These are phyloP conservation scores for Chloropsis cyanopogon DNA, from an alignment of 2,113 vertebrate genomes.

Conservation along the genomic window DNA sequence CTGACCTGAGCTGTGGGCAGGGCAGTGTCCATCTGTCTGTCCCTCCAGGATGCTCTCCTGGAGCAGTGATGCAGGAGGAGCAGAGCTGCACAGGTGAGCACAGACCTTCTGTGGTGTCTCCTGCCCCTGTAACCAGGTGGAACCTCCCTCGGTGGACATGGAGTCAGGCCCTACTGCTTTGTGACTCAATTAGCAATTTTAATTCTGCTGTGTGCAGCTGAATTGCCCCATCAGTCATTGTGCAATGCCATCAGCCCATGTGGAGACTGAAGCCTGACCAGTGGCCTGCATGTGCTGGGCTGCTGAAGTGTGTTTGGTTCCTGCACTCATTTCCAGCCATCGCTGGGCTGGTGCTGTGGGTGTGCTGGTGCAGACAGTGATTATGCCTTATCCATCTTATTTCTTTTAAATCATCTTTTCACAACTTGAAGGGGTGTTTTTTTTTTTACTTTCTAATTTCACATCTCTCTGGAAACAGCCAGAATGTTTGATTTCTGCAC, in stretches of 20 bases:
- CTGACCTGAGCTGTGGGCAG: not conserved
- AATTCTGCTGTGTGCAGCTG: not conserved
- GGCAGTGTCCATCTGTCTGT: not conserved
- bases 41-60: not conserved
- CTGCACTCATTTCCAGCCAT: fast-evolving
- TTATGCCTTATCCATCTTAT: not conserved
- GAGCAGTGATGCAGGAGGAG: not conserved
- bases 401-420: not conserved
- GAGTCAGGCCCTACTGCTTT: not conserved
- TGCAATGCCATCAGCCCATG: not conserved
- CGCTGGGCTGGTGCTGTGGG: fast-evolving
- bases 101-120: not conserved
- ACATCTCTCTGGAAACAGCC: not conserved
- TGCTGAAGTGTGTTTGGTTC: fast-evolving
- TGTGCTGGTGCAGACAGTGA: not conserved
- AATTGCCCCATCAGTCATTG: not conserved
- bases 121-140: not conserved
- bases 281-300: not conserved
- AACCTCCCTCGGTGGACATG: not conserved
- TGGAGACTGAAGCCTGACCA: no score
- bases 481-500: not conserved
- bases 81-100: not conserved
- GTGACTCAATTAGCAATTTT: not conserved
- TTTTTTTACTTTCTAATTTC: not conserved
- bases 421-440: not conserved